Evolutionary conservation across 2,113 vertebrate genomes (phyloP).

Genomic region (Heterotilapia buettikoferi): DNA sequence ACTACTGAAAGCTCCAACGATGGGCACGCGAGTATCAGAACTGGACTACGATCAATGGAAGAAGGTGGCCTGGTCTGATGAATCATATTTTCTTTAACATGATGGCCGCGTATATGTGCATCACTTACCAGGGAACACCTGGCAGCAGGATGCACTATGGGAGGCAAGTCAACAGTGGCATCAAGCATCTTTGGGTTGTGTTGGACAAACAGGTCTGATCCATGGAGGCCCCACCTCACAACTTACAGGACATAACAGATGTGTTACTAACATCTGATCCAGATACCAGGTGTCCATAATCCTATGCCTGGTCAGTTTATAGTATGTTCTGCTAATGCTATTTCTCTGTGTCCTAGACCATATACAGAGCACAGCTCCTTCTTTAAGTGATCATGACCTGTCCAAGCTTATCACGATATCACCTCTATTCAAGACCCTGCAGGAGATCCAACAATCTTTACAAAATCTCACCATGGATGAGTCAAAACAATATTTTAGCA

Average conservation of each 20-base stretch:
- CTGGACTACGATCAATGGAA: background rate
- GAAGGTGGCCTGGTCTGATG: background rate
- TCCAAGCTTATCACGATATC: conserved; percentile 70
- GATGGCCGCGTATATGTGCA: background rate
- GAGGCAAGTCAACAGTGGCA: background rate
- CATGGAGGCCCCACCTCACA: background rate
- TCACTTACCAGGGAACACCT: background rate
- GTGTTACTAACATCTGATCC: background rate
- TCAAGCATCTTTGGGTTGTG: background rate
- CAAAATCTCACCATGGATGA: conserved; percentile 35
- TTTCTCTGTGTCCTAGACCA: conserved; percentile 15
- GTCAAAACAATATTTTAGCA: background rate
- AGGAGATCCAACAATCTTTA: conserved; percentile 74
- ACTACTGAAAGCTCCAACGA: background rate
- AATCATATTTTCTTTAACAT: background rate
- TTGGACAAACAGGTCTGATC: background rate
- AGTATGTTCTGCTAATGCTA: background rate
- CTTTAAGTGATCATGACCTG: conserved; percentile 72
- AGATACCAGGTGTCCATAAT: background rate
- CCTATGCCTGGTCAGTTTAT: background rate
- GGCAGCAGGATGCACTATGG: background rate
- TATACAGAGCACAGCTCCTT: conserved; percentile 30
- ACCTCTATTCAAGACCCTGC: conserved; percentile 75
- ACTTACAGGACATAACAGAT: background rate
- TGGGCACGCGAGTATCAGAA: background rate